phyloP scores from a whole-genome alignment of 2,113 vertebrate species.

The Orthonyx spaldingii region DNA sequence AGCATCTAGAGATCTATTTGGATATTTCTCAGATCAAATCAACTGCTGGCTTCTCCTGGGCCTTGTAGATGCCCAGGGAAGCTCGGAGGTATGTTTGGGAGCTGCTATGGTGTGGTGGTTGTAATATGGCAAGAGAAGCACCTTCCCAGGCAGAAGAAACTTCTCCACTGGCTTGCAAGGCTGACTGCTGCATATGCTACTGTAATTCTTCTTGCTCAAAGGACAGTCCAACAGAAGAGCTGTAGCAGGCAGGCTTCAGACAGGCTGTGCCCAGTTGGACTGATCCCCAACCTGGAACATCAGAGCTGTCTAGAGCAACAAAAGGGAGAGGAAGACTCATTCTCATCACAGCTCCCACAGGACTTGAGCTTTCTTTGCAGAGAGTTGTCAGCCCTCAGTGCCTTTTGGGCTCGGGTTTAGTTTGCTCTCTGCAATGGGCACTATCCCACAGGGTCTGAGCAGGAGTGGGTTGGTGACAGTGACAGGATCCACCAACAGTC shows the following conservation, averaged over 20 bases:
- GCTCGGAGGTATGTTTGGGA: neutral
- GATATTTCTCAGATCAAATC: neutral
- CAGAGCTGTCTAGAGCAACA: neutral
- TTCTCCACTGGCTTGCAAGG: neutral
- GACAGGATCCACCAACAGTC: neutral
- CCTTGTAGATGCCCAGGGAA: neutral
- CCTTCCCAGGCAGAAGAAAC: neutral
- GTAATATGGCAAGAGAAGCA: neutral
- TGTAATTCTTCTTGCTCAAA: neutral
- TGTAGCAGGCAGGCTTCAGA: neutral
- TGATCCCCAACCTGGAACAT: neutral
- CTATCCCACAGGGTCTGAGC: neutral
- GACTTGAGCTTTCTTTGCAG: neutral
- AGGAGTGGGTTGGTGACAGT: neutral
- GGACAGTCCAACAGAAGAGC: neutral
- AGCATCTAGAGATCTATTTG: neutral
- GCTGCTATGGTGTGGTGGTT: neutral
- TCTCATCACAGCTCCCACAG: neutral
- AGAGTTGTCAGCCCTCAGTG: neutral
- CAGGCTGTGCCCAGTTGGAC: accelerated
- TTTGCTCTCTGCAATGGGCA: accelerated
- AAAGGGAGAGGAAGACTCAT: neutral
- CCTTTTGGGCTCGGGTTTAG: neutral
- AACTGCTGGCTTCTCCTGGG: neutral
- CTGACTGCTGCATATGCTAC: neutral